phyloP scores from a whole-genome alignment of 37 sponge, comb jelly and placozoan species.

The Bolinopsis microptera region DNA sequence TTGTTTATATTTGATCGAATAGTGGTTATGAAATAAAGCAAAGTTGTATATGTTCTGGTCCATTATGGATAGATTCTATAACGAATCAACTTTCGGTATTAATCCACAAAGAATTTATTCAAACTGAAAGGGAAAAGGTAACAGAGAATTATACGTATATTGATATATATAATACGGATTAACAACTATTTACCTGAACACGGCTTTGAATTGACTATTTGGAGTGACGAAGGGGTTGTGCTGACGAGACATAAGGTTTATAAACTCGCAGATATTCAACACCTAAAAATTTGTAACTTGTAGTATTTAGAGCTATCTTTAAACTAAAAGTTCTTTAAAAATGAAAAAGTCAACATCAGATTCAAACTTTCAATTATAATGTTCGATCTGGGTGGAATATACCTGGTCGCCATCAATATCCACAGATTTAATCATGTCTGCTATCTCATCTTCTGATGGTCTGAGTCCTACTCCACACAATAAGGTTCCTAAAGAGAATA shows the following conservation, averaged over 20 bases:
- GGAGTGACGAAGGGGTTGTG: constrained; percentile 62
- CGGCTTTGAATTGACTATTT: constrained; percentile 46
- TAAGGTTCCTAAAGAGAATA: constrained; percentile 4
- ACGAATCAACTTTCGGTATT: no score
- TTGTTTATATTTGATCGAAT: not conserved
- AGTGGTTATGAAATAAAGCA: not conserved
- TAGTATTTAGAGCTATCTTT: not conserved
- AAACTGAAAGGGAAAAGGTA: no score
- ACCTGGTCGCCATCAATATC: constrained; percentile 45
- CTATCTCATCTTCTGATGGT: constrained; percentile 35
- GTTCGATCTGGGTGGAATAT: no score
- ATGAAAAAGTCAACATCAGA: no score
- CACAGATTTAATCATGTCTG: constrained; percentile 38
- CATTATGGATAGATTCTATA: no score
- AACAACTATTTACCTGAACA: no score
- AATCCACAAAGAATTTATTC: no score
- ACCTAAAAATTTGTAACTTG: not conserved
- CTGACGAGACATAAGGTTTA: constrained; percentile 53
- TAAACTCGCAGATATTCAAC: constrained; percentile 52
- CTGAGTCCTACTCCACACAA: constrained; percentile 41
- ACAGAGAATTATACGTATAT: no score
- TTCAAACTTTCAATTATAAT: no score
- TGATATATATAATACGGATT: no score
- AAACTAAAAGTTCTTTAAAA: not conserved
- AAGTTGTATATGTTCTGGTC: not conserved